Conservation (phyloP, 1,140 invertebrate genomes). For the Drosophila nebulosa region DNA sequence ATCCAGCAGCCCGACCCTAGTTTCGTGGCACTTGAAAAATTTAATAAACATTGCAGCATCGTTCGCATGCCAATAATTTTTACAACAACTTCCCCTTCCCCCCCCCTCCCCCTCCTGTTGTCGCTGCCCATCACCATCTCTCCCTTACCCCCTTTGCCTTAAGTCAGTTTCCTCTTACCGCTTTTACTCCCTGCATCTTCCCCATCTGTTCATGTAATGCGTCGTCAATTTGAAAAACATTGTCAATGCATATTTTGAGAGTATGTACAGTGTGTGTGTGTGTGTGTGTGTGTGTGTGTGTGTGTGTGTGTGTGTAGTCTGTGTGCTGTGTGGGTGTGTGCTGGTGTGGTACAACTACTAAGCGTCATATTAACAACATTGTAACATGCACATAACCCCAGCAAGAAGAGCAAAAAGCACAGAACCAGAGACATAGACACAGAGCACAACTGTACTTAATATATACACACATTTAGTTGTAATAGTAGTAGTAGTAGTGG, state of each 20-base stretch:
- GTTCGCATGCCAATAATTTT: conserved; percentile 75
- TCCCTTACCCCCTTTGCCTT: background rate
- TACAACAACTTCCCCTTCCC: conserved; percentile 15
- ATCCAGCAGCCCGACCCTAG: background rate
- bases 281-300: background rate
- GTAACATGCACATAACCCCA: conserved; percentile 50
- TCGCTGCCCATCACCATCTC: background rate
- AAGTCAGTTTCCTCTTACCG: background rate
- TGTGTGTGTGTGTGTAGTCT: background rate
- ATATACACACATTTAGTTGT: background rate
- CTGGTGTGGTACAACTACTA: conserved; percentile 53
- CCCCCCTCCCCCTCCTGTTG: background rate
- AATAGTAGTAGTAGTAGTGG: background rate
- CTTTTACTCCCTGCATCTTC: background rate
- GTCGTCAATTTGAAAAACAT: conserved; percentile 70
- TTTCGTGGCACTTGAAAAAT: conserved; percentile 69
- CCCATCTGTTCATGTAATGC: conserved; percentile 22
- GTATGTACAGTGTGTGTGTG: background rate
- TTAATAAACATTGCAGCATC: conserved; percentile 75
- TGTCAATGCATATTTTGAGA: conserved; percentile 53
- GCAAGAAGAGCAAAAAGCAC: background rate
- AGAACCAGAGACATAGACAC: conserved; percentile 13
- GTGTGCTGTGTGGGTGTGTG: background rate
- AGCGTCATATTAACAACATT: conserved; percentile 74
- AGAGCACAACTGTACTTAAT: conserved; percentile 11